Percentiles rank a stretch among this genome's conserved stretches.
These are phyloP conservation scores for Nymphalis io DNA, from an alignment of 1,140 invertebrate genomes.

Conservation along the genomic window DNA sequence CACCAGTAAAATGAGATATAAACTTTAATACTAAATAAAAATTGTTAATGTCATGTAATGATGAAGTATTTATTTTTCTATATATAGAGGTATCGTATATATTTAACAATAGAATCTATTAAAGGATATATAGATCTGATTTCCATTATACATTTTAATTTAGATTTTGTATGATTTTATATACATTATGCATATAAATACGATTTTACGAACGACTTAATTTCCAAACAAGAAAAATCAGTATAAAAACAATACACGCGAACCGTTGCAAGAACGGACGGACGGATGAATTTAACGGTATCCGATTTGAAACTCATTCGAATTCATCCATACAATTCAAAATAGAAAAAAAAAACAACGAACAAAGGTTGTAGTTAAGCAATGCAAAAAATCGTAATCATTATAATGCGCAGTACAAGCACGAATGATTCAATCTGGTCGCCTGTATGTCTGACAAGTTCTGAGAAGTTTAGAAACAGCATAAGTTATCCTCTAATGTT, in stretches of 20 bases:
- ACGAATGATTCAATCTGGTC: not conserved
- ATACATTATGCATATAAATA: too few relatives aligned
- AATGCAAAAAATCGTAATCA: not conserved
- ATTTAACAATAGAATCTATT: too few relatives aligned
- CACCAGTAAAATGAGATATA: too few relatives aligned
- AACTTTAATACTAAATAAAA: too few relatives aligned
- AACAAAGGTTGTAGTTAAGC: not conserved
- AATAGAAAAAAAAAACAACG: constrained; percentile 1
- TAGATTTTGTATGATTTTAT: too few relatives aligned
- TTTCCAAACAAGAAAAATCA: not conserved
- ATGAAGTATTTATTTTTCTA: too few relatives aligned
- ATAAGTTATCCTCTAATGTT: constrained; percentile 8
- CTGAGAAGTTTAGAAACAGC: not conserved
- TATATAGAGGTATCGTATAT: too few relatives aligned
- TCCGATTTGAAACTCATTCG: constrained; percentile 16
- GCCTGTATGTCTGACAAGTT: constrained; percentile 2
- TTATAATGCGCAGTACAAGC: not conserved
- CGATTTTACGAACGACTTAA: not conserved
- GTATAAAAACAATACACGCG: not conserved
- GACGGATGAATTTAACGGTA: constrained; percentile 4
- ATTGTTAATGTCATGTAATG: too few relatives aligned
- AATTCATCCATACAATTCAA: not conserved
- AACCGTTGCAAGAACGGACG: constrained; percentile 3
- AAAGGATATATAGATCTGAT: too few relatives aligned
- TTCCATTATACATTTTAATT: too few relatives aligned